These are phyloP conservation scores for Pseudorectes ferrugineus DNA, from an alignment of 2,113 vertebrate genomes.

Conservation along the genomic window DNA sequence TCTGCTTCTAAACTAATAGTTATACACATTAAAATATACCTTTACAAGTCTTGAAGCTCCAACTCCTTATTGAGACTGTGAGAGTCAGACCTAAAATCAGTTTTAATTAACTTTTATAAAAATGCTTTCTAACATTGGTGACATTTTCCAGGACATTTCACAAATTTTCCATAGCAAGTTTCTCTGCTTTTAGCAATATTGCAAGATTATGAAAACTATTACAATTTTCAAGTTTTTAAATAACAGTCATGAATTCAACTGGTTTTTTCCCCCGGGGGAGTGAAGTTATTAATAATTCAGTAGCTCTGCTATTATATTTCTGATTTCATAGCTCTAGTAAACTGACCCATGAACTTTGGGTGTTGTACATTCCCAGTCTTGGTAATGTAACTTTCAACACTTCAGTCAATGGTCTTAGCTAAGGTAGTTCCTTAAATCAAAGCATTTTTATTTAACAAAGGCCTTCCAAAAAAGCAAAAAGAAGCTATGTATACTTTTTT, in stretches of 20 bases:
- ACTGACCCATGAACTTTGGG: neutral
- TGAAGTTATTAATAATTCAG: neutral
- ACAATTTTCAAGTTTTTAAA: neutral
- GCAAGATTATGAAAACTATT: neutral
- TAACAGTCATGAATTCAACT: neutral
- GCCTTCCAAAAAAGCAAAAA: neutral
- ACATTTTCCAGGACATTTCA: neutral
- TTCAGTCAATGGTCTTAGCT: neutral
- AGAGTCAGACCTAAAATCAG: neutral
- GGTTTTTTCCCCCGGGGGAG: rapidly evolving
- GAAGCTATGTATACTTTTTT: neutral
- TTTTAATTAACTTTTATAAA: neutral
- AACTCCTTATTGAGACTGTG: neutral
- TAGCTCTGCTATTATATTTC: neutral
- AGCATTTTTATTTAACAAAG: neutral
- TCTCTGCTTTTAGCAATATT: neutral
- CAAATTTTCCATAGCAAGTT: neutral
- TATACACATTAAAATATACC: neutral
- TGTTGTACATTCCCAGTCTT: neutral
- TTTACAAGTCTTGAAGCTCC: neutral
- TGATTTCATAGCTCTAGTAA: neutral
- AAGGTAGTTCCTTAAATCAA: neutral
- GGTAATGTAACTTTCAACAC: neutral
- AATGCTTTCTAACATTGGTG: neutral
- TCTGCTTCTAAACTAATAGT: neutral